These are phyloP conservation scores for Acanthaster planci DNA, from an alignment of 35 echinoderm and acorn worm species.

Conservation along the genomic window DNA sequence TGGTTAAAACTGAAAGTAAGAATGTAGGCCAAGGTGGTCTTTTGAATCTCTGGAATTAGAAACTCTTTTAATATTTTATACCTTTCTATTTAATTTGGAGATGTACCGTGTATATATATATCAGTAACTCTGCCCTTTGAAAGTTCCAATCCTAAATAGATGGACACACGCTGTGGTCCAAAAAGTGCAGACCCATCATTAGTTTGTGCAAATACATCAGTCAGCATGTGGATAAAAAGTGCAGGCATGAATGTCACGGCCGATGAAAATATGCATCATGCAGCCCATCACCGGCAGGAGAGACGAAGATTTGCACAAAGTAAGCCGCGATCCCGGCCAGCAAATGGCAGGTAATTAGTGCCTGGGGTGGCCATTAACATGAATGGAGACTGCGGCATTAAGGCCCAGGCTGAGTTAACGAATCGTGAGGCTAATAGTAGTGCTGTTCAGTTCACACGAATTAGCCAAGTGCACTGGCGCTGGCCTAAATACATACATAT, in stretches of 20 bases:
- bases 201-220: too few species aligned
- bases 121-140: too few species aligned
- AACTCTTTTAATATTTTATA: too few species aligned
- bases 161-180: too few species aligned
- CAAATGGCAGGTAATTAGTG: constrained; percentile 11
- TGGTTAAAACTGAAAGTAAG: too few species aligned
- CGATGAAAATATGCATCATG: constrained; percentile 24
- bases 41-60: too few species aligned
- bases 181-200: too few species aligned
- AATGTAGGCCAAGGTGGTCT: too few species aligned
- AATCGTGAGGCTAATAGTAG: constrained; percentile 18
- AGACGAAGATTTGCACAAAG: constrained; percentile 19
- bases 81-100: too few species aligned
- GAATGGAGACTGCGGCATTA: constrained; percentile 14
- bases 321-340: not conserved
- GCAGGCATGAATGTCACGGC: constrained; percentile 17
- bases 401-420: not conserved
- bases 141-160: too few species aligned
- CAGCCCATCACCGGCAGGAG: not conserved
- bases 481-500: not conserved
- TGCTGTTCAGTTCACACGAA: not conserved
- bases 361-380: constrained; percentile 11
- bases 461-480: constrained; percentile 12
- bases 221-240: not conserved
- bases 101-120: too few species aligned